A percentile compares a stretch with the other conserved stretches of the same genome.
phyloP scores from a whole-genome alignment of 2,888 invertebrate species.

The Prionchulus punctatus region DNA sequence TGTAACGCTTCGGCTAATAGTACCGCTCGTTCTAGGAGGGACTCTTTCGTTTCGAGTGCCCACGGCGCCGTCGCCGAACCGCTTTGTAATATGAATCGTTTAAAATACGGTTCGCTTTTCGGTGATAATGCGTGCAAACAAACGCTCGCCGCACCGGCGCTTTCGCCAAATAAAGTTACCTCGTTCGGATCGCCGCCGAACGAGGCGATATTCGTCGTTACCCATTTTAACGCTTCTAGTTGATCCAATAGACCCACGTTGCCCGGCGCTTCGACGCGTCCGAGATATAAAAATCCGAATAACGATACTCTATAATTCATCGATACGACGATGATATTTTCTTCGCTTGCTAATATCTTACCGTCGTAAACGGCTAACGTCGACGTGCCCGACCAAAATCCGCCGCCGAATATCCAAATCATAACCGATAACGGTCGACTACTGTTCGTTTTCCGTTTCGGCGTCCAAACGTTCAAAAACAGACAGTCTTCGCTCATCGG shows the following conservation, averaged over 20 bases:
- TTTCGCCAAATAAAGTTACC: constrained; percentile 66
- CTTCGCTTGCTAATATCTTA: constrained; percentile 44
- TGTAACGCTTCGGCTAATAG: not conserved
- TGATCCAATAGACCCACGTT: constrained; percentile 93
- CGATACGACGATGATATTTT: constrained; percentile 59
- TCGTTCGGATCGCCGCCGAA: constrained; percentile 18
- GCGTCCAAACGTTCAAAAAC: constrained; percentile 86
- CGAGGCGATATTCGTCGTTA: constrained; percentile 55
- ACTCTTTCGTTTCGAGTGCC: constrained; percentile 38
- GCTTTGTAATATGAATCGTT: constrained; percentile 63
- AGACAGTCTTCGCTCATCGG: constrained; percentile 86
- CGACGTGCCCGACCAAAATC: constrained; percentile 60
- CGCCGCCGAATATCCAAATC: constrained; percentile 62
- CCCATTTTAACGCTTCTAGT: constrained; percentile 58
- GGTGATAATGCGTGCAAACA: constrained; percentile 44
- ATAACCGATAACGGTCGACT: constrained; percentile 47
- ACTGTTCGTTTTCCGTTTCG: constrained; percentile 34
- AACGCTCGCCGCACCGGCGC: constrained; percentile 85
- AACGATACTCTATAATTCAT: constrained; percentile 79
- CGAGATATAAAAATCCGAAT: constrained; percentile 46
- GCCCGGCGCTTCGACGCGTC: constrained; percentile 41
- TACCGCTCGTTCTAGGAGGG: not conserved
- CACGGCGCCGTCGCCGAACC: constrained; percentile 81
- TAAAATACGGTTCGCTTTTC: constrained; percentile 24
- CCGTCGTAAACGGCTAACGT: constrained; percentile 78